Evolutionary conservation across 2,113 vertebrate genomes (phyloP), one percentile per base, ranked within the genome.

Genomic region (Bos javanicus): DNA sequence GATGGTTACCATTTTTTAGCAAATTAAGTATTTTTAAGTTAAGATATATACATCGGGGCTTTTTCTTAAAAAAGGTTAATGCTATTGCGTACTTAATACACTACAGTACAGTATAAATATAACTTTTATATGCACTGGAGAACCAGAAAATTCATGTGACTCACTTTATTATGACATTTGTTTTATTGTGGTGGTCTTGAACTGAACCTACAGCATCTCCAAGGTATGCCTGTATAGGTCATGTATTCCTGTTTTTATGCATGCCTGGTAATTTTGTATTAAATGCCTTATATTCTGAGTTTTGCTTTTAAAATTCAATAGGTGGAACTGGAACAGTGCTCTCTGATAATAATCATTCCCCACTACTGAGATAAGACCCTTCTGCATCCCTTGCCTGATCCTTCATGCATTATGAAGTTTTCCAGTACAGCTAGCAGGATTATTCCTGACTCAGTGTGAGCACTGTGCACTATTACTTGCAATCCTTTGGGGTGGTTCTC

Each of bases 341-440:
- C 26, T 52, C 43, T 95, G n/a, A 16, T 78, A 78, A 39, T 54
- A 46, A 83, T 67, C 57, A 94, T 48, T 81, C 50, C 36, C 39
- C 17, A 82, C 10, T 71, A 57, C 28, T 57, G 39, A 57, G 60
- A 67, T 86, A 54, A 95, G 57, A 62, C n/a, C 25, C 28, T 95
- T 91, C 88, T 46, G 11, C 62, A 10, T 78, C 33, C 54, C 43
- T 28, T 91, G 33, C 26, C 28, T 52, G 48, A 46, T 86, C n/a
- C 21, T 85, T 85, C 54, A 36, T 54, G 56, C 90, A 95, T 74
- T 52, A 60, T 90, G 62, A 90, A 19, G 52, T 84, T 90, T 90
- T 95, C 46, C 17, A 90, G 87, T 84, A 15, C 76, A 74, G 43
- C 43, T 84, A 39, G 54, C 50, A 9, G 43, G 43, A 54, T 86